A percentile compares a stretch with the other conserved stretches of the same genome.
These are phyloP conservation scores for Ashinkailepas kermadecensis DNA, from an alignment of 2,888 invertebrate genomes.

Conservation along the genomic window DNA sequence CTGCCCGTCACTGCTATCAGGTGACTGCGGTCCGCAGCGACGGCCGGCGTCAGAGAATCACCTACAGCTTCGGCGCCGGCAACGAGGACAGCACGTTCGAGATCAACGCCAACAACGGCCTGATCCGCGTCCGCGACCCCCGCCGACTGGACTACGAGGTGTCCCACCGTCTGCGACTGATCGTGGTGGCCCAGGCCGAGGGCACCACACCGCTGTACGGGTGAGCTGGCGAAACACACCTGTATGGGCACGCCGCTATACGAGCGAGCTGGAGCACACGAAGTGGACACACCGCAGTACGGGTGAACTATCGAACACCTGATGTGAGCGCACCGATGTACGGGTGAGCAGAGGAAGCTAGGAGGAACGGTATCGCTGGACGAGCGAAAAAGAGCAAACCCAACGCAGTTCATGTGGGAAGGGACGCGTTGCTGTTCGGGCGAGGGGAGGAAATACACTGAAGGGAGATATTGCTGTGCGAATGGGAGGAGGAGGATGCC, in stretches of 20 bases:
- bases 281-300: slow-evolving; percentile 44
- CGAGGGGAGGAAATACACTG: no score
- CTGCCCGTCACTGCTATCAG: neutral
- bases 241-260: slow-evolving; percentile 45
- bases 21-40: slow-evolving; percentile 49
- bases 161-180: slow-evolving; percentile 49
- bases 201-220: slow-evolving; percentile 42
- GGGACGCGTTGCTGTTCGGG: no score
- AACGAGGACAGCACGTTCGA: slow-evolving; percentile 73
- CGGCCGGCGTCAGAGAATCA: slow-evolving; percentile 69
- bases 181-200: slow-evolving; percentile 71
- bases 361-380: no score
- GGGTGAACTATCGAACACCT: neutral
- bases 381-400: no score
- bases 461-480: no score
- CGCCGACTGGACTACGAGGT: slow-evolving; percentile 73
- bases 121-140: slow-evolving; percentile 56
- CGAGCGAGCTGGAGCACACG: neutral
- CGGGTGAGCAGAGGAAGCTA: neutral
- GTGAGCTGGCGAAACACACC: no score
- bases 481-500: no score
- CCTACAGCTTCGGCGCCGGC: slow-evolving; percentile 78
- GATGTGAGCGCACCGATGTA: slow-evolving; percentile 41
- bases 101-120: slow-evolving; percentile 66
- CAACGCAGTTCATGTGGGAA: no score